Percentiles rank a stretch among this genome's conserved stretches.
Conservation (phyloP, 1,140 invertebrate species). For the Panagrolaimus sp. region DNA sequence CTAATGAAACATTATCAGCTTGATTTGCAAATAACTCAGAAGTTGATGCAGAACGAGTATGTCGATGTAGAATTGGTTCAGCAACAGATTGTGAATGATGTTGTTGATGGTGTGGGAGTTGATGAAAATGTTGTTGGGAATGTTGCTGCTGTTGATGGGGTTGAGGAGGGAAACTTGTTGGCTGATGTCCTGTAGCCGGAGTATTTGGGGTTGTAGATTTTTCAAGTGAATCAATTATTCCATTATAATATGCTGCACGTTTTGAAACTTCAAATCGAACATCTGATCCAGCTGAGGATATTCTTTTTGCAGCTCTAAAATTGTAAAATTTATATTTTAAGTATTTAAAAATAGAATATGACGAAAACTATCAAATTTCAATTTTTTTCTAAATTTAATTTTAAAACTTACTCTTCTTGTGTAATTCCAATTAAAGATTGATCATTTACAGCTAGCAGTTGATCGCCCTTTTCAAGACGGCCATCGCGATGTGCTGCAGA, state of each 20-base stretch:
- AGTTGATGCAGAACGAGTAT: conserved; percentile 27
- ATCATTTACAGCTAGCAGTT: conserved; percentile 90
- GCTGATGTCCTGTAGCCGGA: not conserved
- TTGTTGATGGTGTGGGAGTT: not conserved
- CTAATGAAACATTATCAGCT: not conserved
- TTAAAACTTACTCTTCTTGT: conserved; percentile 74
- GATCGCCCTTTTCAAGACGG: conserved; percentile 87
- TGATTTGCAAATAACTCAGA: conserved; percentile 21
- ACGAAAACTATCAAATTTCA: no score
- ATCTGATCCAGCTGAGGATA: conserved; percentile 83
- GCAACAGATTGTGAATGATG: conserved; percentile 7
- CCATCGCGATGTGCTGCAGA: conserved; percentile 68
- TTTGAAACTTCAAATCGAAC: conserved; percentile 93
- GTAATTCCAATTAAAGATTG: conserved; percentile 90
- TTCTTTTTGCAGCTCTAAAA: conserved; percentile 81
- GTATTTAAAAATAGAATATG: no score
- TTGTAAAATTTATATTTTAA: conserved; percentile 12
- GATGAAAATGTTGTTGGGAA: no score
- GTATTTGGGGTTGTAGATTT: not conserved
- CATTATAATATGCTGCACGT: conserved; percentile 91
- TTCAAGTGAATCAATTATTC: conserved; percentile 62
- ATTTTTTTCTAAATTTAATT: conserved; percentile 9
- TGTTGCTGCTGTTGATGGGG: conserved; percentile 6
- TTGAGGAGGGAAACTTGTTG: not conserved
- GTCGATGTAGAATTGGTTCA: not conserved